phyloP scores from a whole-genome alignment of 2,113 vertebrate genomes.

The Pangasianodon hypophthalmus region DNA sequence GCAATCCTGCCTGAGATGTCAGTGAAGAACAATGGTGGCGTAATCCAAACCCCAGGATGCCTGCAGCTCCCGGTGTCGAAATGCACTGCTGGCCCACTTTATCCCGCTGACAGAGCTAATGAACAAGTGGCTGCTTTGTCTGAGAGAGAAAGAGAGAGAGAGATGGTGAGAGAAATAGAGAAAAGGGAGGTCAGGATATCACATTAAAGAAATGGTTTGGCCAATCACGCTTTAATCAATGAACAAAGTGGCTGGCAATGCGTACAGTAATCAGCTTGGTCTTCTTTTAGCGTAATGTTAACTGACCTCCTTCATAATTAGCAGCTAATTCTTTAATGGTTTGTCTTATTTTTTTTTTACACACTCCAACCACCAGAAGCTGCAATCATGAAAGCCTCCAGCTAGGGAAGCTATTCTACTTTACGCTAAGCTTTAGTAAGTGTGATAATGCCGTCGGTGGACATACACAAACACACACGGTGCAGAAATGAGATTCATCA shows the following conservation, averaged over 20 bases:
- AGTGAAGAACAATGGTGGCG: conserved; percentile 49
- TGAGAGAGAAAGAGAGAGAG: background rate
- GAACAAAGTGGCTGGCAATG: background rate
- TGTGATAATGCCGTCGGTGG: background rate
- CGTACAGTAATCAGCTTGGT: background rate
- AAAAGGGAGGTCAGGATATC: conserved; percentile 32
- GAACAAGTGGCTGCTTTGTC: conserved; percentile 55
- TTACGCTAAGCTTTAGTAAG: conserved; percentile 13
- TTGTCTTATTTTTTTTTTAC: background rate
- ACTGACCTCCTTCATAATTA: background rate
- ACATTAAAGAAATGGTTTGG: conserved; percentile 1
- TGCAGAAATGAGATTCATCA: conserved; percentile 27
- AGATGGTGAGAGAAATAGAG: background rate
- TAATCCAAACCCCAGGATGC: conserved; percentile 53
- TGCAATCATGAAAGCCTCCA: background rate
- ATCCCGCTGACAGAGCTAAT: conserved; percentile 43
- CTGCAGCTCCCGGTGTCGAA: conserved; percentile 49
- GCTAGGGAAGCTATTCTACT: background rate
- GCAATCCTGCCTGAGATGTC: conserved; percentile 19
- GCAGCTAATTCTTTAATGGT: background rate
- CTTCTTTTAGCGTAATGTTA: background rate
- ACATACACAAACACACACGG: background rate
- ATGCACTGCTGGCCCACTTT: conserved; percentile 47
- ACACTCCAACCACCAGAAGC: background rate
- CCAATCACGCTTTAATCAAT: background rate